A percentile compares a stretch with the other conserved stretches of the same genome.
Evolutionary conservation across 2,888 invertebrate species (phyloP).

Genomic region (Yponomeuta plumbellus): DNA sequence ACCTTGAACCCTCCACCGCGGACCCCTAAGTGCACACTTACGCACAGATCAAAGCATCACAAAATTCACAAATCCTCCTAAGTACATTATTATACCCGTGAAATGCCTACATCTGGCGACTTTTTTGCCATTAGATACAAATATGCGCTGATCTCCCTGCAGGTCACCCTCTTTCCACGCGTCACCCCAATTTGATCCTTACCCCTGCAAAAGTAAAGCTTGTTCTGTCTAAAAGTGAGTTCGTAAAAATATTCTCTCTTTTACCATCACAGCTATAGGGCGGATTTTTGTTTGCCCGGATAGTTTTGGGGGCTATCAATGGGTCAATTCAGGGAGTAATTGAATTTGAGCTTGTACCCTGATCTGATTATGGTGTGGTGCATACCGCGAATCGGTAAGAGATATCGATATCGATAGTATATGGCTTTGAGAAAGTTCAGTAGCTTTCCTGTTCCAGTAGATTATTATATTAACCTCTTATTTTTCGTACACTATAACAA

Average conservation of each 20-base stretch:
- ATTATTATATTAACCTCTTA: too few relatives aligned
- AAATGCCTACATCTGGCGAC: slow-evolving; percentile 74
- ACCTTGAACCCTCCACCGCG: neutral
- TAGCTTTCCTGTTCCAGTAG: too few relatives aligned
- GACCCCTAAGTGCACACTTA: slow-evolving; percentile 18
- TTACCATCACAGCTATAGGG: slow-evolving; percentile 11
- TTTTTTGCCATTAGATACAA: slow-evolving; percentile 72
- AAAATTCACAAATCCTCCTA: slow-evolving; percentile 70
- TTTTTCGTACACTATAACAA: too few relatives aligned
- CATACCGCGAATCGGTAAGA: neutral
- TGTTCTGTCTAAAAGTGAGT: slow-evolving; percentile 5
- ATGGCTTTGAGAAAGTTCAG: too few relatives aligned
- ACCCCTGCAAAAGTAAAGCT: slow-evolving; percentile 4
- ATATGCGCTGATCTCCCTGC: slow-evolving; percentile 61
- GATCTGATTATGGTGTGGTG: slow-evolving; percentile 57
- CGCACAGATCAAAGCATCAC: slow-evolving; percentile 64
- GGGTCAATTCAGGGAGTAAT: slow-evolving; percentile 66
- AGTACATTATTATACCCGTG: slow-evolving; percentile 74
- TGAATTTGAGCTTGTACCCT: slow-evolving; percentile 65
- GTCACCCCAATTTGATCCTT: slow-evolving; percentile 23
- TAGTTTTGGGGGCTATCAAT: slow-evolving; percentile 29
- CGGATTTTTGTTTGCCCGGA: slow-evolving; percentile 18
- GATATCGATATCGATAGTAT: too few relatives aligned
- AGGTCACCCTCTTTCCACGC: slow-evolving; percentile 40
- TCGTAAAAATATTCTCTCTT: slow-evolving; percentile 22